Percentiles rank a stretch among this genome's conserved stretches.
Evolutionary conservation across 2,888 invertebrate species (phyloP).

Genomic region (Ophioninae sp.): DNA sequence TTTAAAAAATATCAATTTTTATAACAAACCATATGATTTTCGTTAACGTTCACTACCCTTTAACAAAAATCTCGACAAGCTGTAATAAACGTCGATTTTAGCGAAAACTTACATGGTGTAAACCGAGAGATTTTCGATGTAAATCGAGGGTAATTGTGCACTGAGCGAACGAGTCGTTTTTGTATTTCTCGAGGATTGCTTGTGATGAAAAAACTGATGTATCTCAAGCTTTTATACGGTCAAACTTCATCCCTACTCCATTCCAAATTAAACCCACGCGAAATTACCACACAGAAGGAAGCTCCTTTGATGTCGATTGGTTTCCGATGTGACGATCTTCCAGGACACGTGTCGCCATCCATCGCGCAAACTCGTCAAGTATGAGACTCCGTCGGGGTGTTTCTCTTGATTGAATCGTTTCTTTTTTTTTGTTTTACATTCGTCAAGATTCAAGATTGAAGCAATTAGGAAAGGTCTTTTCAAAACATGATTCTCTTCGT

Average conservation of each 20-base stretch:
- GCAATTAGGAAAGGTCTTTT: not conserved
- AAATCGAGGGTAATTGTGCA: conserved; percentile 16
- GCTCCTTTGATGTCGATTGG: not conserved
- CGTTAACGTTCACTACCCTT: no score
- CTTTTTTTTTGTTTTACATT: no score
- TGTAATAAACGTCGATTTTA: not conserved
- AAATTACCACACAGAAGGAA: not conserved
- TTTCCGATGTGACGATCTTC: not conserved
- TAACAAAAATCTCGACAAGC: no score
- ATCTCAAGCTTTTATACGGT: conserved; percentile 52
- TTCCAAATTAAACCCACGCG: not conserved
- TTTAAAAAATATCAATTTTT: no score
- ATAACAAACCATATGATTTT: no score
- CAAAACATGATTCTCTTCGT: not conserved
- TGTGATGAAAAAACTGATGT: conserved; percentile 43
- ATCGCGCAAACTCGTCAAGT: conserved; percentile 2
- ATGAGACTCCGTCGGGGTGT: not conserved
- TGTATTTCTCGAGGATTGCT: conserved; percentile 35
- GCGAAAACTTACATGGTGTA: conserved; percentile 53
- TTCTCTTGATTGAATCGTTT: not conserved
- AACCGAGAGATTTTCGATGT: conserved; percentile 11
- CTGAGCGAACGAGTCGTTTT: conserved; percentile 5
- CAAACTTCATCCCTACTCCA: conserved; percentile 36
- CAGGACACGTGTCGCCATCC: not conserved
- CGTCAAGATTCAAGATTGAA: not conserved